These are phyloP conservation scores for Anas capensis DNA, from an alignment of 2,797 vertebrate species.

Conservation along the genomic window DNA sequence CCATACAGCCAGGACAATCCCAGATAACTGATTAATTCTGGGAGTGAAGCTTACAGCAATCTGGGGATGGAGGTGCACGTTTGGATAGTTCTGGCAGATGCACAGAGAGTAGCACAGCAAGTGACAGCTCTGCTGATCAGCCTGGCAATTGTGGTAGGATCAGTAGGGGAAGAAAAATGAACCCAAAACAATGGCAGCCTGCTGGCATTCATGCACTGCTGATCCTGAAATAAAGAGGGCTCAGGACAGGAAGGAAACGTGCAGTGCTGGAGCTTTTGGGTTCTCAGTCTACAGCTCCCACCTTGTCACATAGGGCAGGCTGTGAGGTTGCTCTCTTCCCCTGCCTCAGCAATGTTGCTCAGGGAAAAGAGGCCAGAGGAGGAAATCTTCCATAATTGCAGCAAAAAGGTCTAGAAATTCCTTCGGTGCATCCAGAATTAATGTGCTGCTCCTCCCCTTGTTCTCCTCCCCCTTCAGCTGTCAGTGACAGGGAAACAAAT, in stretches of 20 bases:
- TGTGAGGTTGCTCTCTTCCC: neutral
- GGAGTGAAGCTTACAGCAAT: neutral
- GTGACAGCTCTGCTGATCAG: slow-evolving; percentile 19
- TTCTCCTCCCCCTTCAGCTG: slow-evolving; percentile 14
- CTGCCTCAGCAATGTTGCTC: accelerated
- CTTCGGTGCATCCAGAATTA: slow-evolving; percentile 42
- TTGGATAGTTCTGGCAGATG: slow-evolving; percentile 20
- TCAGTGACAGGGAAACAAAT: slow-evolving; percentile 61
- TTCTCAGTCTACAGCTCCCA: neutral
- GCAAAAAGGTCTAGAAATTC: slow-evolving; percentile 64
- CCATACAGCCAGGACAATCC: neutral
- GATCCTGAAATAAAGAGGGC: slow-evolving; percentile 56
- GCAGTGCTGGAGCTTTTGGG: neutral
- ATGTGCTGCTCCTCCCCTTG: neutral
- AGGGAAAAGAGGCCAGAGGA: slow-evolving; percentile 3
- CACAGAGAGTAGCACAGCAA: neutral
- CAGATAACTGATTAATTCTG: slow-evolving; percentile 17
- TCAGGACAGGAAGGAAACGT: neutral
- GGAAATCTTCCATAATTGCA: neutral
- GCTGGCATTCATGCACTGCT: slow-evolving; percentile 21
- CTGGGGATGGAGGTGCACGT: neutral
- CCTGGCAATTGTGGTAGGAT: slow-evolving; percentile 13
- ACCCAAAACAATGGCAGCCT: slow-evolving; percentile 20
- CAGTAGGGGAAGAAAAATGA: slow-evolving; percentile 17
- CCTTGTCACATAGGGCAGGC: neutral